Percentiles rank a stretch among this genome's conserved stretches.
Evolutionary conservation across 2,888 invertebrate species (phyloP).

Genomic region (Xestia ashworthii): DNA sequence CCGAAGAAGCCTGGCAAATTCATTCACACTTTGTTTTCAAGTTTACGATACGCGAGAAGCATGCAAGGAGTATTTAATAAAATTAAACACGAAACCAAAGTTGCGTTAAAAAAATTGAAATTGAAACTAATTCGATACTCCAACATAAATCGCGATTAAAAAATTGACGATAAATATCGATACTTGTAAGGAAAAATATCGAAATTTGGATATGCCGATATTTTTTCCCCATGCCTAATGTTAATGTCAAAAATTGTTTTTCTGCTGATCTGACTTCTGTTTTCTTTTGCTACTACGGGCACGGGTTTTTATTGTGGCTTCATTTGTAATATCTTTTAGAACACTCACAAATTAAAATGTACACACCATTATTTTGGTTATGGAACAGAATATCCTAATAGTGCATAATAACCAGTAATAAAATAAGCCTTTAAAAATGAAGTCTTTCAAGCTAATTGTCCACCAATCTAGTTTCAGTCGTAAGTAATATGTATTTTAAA

Average conservation of each 20-base stretch:
- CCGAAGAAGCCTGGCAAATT: too few species aligned
- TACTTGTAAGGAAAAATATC: too few species aligned
- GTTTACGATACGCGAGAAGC: too few species aligned
- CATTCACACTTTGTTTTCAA: too few species aligned
- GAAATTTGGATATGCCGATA: too few species aligned
- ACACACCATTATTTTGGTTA: not conserved
- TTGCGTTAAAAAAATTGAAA: too few species aligned
- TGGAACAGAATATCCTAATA: slow-evolving; percentile 13
- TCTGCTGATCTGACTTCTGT: not conserved
- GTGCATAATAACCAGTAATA: not conserved
- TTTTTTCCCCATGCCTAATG: too few species aligned
- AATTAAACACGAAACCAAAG: too few species aligned
- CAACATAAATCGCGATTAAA: too few species aligned
- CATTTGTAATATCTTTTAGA: not conserved
- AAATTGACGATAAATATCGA: too few species aligned
- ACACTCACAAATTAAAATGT: slow-evolving; percentile 6
- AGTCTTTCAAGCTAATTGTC: slow-evolving; percentile 94
- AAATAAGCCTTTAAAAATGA: slow-evolving; percentile 82
- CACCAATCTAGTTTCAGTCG: slow-evolving; percentile 95
- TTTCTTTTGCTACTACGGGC: not conserved
- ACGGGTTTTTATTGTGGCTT: not conserved
- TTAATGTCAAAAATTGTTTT: slow-evolving; percentile 16
- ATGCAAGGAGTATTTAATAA: too few species aligned
- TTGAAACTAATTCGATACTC: too few species aligned
- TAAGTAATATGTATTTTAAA: slow-evolving; percentile 78